Evolutionary conservation across 2,797 vertebrate species (phyloP).

Genomic region (Glyptemys insculpta): DNA sequence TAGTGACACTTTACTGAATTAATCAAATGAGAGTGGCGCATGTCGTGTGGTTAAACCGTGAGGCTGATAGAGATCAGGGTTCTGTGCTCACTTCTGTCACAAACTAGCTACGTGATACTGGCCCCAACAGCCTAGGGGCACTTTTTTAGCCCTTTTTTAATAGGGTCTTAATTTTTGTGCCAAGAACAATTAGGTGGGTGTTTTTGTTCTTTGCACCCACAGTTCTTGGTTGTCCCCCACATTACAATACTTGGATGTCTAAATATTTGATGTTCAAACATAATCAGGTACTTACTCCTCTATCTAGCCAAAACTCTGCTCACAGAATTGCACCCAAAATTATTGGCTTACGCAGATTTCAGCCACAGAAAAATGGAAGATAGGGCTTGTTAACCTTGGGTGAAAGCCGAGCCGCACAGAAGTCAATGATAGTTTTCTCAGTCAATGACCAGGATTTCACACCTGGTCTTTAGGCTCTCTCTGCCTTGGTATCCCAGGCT

Average conservation of each 20-base stretch:
- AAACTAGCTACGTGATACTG: not conserved
- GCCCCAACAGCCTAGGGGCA: not conserved
- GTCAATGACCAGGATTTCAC: not conserved
- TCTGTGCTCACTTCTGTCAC: not conserved
- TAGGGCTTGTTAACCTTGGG: not conserved
- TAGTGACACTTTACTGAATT: not conserved
- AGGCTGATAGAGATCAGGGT: accelerated
- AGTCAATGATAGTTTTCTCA: not conserved
- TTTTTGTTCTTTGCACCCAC: not conserved
- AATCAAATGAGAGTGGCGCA: not conserved
- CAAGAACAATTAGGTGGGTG: not conserved
- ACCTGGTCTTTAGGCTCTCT: accelerated
- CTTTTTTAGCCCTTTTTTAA: not conserved
- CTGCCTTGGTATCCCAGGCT: not conserved
- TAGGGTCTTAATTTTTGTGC: not conserved
- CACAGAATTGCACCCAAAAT: not conserved
- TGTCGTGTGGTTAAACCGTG: not conserved
- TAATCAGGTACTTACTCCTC: not conserved
- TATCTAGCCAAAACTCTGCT: accelerated
- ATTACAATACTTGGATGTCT: not conserved
- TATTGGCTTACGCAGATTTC: not conserved
- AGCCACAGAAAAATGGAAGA: not conserved
- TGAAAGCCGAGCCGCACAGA: not conserved
- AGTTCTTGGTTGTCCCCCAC: not conserved
- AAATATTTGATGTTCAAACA: not conserved